These are phyloP conservation scores for Calephelis virginiensis DNA, from an alignment of 1,140 invertebrate genomes.

Conservation along the genomic window DNA sequence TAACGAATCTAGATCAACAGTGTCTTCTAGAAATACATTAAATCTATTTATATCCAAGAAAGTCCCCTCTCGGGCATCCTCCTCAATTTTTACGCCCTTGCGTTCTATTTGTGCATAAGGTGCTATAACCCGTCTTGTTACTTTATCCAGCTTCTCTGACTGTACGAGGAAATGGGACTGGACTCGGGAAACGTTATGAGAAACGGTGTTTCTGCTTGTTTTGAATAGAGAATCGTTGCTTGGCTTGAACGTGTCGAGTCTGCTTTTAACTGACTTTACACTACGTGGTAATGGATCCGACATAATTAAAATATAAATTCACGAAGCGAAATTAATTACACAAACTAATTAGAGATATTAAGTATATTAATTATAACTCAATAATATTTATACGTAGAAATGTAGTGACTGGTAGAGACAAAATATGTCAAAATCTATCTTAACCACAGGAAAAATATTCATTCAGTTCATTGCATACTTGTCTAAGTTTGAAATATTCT, in stretches of 20 bases:
- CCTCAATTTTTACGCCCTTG: constrained; percentile 54
- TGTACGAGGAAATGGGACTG: constrained; percentile 67
- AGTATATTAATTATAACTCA: no score
- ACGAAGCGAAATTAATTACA: no score
- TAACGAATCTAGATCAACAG: constrained; percentile 74
- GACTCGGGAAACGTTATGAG: constrained; percentile 38
- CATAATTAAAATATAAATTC: constrained; percentile 33
- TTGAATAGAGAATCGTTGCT: constrained; percentile 31
- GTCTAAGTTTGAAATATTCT: no score
- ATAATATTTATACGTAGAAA: no score
- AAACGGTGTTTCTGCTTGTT: not conserved
- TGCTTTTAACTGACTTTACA: constrained; percentile 50
- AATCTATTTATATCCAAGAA: constrained; percentile 67
- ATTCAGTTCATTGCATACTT: no score
- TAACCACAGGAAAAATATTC: no score
- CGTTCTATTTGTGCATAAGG: constrained; percentile 77
- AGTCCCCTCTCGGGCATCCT: constrained; percentile 45
- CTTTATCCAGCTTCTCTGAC: constrained; percentile 65
- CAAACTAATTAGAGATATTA: no score
- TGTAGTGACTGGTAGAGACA: no score
- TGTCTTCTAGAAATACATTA: constrained; percentile 73
- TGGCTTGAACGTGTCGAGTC: constrained; percentile 45
- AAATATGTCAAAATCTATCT: no score
- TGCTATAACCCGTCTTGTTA: constrained; percentile 76
- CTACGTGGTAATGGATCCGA: constrained; percentile 38